Conservation (phyloP, 1,140 invertebrate genomes). For the Leptopilina clavipes region DNA sequence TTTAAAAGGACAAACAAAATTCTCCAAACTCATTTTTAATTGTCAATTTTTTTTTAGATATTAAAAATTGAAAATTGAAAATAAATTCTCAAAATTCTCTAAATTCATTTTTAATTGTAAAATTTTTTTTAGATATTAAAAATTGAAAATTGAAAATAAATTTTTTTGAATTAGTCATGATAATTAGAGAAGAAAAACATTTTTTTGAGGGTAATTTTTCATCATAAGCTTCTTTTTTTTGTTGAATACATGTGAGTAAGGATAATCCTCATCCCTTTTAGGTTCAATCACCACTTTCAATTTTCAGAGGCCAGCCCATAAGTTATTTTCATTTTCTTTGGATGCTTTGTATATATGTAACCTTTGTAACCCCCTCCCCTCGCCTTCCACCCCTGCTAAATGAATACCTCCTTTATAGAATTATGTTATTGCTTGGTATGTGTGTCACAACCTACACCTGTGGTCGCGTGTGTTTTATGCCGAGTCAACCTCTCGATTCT, state of each 20-base stretch:
- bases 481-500: constrained; percentile 11
- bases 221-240: too few species aligned
- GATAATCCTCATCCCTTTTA: background rate
- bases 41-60: background rate
- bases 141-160: too few species aligned
- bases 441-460: constrained; percentile 24
- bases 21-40: background rate
- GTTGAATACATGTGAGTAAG: background rate
- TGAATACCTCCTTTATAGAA: constrained; percentile 2
- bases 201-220: too few species aligned
- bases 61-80: too few species aligned
- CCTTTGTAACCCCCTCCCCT: background rate
- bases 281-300: constrained; percentile 6
- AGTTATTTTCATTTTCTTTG: background rate
- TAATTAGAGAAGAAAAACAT: too few species aligned
- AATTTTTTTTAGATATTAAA: too few species aligned
- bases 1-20: background rate
- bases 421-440: constrained; percentile 25
- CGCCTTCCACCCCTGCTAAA: background rate
- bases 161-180: too few species aligned
- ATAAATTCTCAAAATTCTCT: background rate
- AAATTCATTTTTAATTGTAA: background rate
- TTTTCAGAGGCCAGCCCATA: background rate
- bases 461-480: background rate
- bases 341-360: background rate